A percentile compares a stretch with the other conserved stretches of the same genome.
Evolutionary conservation across 2,113 vertebrate genomes (phyloP).

Genomic region (Salvelinus fontinalis): DNA sequence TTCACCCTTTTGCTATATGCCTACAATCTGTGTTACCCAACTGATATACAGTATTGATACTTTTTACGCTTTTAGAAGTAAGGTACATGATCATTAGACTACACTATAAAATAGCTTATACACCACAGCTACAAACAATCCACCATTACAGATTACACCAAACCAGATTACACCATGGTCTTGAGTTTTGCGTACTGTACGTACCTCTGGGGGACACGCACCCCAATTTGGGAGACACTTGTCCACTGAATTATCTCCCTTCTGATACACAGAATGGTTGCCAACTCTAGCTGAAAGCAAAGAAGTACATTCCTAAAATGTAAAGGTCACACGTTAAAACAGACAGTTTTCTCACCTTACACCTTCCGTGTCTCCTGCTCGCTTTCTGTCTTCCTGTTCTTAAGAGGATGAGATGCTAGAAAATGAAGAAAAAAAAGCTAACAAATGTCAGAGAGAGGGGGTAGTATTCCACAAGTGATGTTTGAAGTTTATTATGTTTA

Average conservation of each 20-base stretch:
- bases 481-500: not conserved
- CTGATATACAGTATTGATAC: too few relatives aligned
- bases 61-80: too few relatives aligned
- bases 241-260: not conserved
- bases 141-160: too few relatives aligned
- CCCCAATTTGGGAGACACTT: not conserved
- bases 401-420: constrained; percentile 34
- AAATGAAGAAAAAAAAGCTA: constrained; percentile 15
- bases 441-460: constrained; percentile 23
- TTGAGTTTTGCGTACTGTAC: not conserved
- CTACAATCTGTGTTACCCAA: too few relatives aligned
- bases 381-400: constrained; percentile 41
- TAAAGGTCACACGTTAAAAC: not conserved
- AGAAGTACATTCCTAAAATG: not conserved
- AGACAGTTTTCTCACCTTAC: constrained; percentile 42
- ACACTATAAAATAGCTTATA: too few relatives aligned
- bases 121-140: too few relatives aligned
- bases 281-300: not conserved
- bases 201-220: not conserved
- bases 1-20: too few relatives aligned
- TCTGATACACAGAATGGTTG: not conserved
- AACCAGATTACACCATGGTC: too few relatives aligned
- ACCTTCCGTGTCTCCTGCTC: constrained; percentile 9
- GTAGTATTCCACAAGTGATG: constrained; percentile 36
- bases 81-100: too few relatives aligned